Evolutionary conservation across 2,888 invertebrate genomes (phyloP).

Genomic region (Smittia aterrima): DNA sequence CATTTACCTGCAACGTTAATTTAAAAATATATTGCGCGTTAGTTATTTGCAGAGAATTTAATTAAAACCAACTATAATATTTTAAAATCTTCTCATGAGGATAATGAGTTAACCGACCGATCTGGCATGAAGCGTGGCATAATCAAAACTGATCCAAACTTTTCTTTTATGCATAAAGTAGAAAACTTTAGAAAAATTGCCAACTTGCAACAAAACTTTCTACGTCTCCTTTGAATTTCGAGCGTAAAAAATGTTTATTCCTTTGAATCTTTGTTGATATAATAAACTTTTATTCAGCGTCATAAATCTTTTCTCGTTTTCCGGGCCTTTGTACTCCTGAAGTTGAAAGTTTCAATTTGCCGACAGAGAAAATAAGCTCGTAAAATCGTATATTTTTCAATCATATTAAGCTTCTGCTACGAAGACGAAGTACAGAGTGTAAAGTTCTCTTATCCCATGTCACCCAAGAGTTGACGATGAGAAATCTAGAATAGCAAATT

Average conservation of each 20-base stretch:
- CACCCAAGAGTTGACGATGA: background rate
- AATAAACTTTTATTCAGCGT: background rate
- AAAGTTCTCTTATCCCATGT: background rate
- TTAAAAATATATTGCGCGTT: no score
- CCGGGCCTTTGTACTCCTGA: background rate
- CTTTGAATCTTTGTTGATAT: background rate
- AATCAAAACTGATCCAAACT: no score
- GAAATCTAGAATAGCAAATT: conserved; percentile 4
- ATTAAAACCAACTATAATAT: no score
- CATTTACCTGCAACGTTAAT: no score
- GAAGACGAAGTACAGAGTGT: background rate
- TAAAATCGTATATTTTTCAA: conserved; percentile 19
- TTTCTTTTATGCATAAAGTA: no score
- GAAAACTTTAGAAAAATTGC: background rate
- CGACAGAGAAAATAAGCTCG: conserved; percentile 23
- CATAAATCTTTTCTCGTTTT: background rate
- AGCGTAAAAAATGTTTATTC: background rate
- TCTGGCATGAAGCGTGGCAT: no score
- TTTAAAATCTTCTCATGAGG: no score
- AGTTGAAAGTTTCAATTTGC: conserved; percentile 14
- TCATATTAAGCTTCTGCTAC: background rate
- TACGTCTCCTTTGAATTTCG: background rate
- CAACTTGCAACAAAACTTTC: background rate
- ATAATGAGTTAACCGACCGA: no score
- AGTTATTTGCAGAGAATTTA: no score